These are phyloP conservation scores for Oreocharis arfaki DNA, from an alignment of 2,113 vertebrate genomes.

Conservation along the genomic window DNA sequence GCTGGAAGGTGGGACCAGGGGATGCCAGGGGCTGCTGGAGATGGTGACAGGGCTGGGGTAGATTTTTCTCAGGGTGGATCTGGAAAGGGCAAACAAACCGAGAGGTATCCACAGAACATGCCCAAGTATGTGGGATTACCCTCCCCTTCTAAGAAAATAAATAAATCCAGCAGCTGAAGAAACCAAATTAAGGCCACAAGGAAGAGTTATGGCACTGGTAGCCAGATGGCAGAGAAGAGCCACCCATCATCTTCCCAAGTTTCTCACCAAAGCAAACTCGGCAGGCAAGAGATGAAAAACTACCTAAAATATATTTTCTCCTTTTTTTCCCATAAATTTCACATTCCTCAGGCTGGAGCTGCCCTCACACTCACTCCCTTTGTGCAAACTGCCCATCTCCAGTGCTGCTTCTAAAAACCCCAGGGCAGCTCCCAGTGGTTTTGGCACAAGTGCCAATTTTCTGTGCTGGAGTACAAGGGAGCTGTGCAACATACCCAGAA, in stretches of 20 bases:
- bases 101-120: not conserved
- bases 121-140: fast-evolving
- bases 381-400: not conserved
- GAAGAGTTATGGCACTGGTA: not conserved
- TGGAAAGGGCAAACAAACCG: not conserved
- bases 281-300: not conserved
- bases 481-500: not conserved
- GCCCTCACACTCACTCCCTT: not conserved
- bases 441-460: not conserved
- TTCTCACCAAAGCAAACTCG: not conserved
- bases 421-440: not conserved
- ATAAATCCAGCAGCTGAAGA: not conserved
- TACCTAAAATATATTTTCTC: not conserved
- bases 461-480: not conserved
- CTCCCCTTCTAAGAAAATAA: not conserved
- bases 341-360: not conserved
- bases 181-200: not conserved
- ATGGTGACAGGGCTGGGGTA: not conserved
- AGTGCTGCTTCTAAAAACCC: not conserved
- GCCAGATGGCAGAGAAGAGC: not conserved
- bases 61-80: not conserved
- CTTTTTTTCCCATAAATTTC: not conserved
- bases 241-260: not conserved
- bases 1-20: not conserved
- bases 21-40: not conserved